Evolutionary conservation across 2,888 invertebrate species (phyloP), one percentile per base, ranked within the genome.

Genomic region (Deilephila porcellus): DNA sequence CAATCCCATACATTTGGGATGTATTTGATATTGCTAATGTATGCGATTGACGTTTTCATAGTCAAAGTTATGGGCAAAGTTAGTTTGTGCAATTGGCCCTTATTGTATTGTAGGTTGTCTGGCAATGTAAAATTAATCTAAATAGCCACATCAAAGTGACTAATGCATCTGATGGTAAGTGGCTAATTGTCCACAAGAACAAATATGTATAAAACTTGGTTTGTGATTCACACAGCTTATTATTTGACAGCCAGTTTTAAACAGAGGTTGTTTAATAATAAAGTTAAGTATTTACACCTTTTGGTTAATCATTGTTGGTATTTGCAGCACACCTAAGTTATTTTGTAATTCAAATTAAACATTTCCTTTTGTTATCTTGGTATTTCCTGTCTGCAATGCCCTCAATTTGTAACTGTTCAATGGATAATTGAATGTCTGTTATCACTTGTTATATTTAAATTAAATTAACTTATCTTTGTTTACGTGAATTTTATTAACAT

Each of bases 311-410:
- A n/a, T n/a, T 17, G 19, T n/a, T n/a, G 17, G 56, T 56, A 56
- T 56, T 17, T 56, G 56, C 45, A 45, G 45, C n/a, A n/a, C 17
- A 17, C n/a, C 56, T n/a, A 4, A n/a, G n/a, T 56, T 56, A 56
- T 56, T 53, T 56, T 56, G 56, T 56, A n/a, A 56, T n/a, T 56
- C 56, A n/a, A 56, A n/a, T 56, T 56, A 56, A n/a, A 56, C 56
- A 56, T n/a, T 17, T 56, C 56, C n/a, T 4, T 67, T 67, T 67
- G 67, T 67, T 67, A 67, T 67, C 67, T 25, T 25, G 17, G 25
- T 25, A 67, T 52, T 67, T 67, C 67, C 67, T 67, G 67, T 67
- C 20, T 64, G 37, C 37, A 20, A 8, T 37, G n/a, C 25, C 45
- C 14, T 20, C 25, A 45, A 67, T 67, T 67, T 67, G 67, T 45